Conservation (phyloP, 2,888 invertebrate genomes). For the Ecdyonurus torrentis region DNA sequence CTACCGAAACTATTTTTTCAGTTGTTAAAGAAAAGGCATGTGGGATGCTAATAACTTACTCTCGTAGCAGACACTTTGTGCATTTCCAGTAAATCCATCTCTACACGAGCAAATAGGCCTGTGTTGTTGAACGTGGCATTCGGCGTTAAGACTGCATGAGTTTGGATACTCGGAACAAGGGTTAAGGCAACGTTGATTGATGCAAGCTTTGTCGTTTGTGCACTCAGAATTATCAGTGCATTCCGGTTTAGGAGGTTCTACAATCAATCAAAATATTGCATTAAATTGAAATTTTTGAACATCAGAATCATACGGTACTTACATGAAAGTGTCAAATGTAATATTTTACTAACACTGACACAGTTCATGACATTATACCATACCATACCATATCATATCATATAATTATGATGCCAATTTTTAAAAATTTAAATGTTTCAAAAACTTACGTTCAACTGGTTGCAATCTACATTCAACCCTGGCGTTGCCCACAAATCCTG, state of each 20-base stretch:
- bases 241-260: conserved; percentile 46
- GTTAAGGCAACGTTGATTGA: conserved; percentile 52
- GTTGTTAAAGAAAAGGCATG: background rate
- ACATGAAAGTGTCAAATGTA: background rate
- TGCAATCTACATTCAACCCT: conserved; percentile 49
- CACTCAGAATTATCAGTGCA: conserved; percentile 64
- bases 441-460: conserved; percentile 21
- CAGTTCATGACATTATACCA: no score
- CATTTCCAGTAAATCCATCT: conserved; percentile 70
- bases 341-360: background rate
- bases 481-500: conserved; percentile 59
- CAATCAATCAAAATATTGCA: no score
- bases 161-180: conserved; percentile 49
- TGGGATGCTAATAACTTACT: no score
- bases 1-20: background rate
- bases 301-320: background rate
- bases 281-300: conserved; percentile 16
- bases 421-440: background rate
- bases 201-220: conserved; percentile 64
- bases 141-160: conserved; percentile 60
- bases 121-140: conserved; percentile 61
- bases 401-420: no score
- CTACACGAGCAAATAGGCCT: conserved; percentile 67
- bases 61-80: conserved; percentile 57
- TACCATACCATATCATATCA: no score